phyloP scores from a whole-genome alignment of 2,888 invertebrate genomes.

The Chrysodeixis includens region DNA sequence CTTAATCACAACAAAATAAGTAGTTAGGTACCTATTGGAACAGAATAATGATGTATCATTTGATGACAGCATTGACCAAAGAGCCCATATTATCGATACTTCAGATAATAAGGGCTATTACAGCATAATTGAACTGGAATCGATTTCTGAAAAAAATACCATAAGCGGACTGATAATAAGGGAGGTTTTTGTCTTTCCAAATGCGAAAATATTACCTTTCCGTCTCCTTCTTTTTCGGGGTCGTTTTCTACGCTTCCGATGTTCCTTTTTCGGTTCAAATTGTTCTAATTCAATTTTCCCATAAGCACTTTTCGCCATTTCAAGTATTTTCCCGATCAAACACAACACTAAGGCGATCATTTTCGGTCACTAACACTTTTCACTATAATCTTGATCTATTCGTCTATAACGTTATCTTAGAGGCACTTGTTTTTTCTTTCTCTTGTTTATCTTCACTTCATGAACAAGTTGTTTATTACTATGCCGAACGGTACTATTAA shows the following conservation, averaged over 20 bases:
- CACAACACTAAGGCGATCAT: slow-evolving; percentile 82
- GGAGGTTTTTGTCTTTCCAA: not conserved
- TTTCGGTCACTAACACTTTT: slow-evolving; percentile 53
- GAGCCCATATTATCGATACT: not conserved
- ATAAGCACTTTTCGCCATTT: slow-evolving; percentile 66
- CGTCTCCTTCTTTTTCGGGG: slow-evolving; percentile 59
- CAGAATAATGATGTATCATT: not conserved
- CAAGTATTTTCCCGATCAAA: slow-evolving; percentile 75
- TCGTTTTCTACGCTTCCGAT: slow-evolving; percentile 50
- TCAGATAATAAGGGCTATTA: not conserved
- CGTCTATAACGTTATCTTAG: slow-evolving; percentile 51
- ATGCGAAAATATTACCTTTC: slow-evolving; percentile 56
- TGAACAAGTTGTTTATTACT: slow-evolving; percentile 58
- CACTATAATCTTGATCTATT: slow-evolving; percentile 54
- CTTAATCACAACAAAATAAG: slow-evolving; percentile 10
- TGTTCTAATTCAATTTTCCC: slow-evolving; percentile 44
- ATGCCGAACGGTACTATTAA: slow-evolving; percentile 44
- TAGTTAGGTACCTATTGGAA: slow-evolving; percentile 8
- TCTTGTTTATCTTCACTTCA: slow-evolving; percentile 68
- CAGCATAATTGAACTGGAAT: not conserved
- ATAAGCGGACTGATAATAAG: not conserved
- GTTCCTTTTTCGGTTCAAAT: slow-evolving; percentile 21
- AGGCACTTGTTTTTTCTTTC: slow-evolving; percentile 68
- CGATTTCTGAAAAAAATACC: not conserved
- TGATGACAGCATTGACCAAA: not conserved